Conservation (phyloP, 1,140 invertebrate genomes). For the Microvelia longipes region DNA sequence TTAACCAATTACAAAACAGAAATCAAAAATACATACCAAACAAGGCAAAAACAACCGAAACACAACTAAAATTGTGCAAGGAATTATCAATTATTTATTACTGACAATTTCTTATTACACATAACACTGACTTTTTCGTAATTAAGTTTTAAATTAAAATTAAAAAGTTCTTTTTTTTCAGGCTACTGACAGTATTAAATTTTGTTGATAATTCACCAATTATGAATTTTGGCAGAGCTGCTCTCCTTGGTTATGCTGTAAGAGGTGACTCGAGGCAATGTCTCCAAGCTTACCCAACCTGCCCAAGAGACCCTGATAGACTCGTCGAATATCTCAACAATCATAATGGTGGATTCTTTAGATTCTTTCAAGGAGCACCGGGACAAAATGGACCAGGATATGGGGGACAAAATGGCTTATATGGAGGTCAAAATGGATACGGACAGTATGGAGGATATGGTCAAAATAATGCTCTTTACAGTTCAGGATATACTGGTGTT, state of each 20-base stretch:
- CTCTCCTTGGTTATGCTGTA: slow-evolving; percentile 48
- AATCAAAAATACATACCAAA: too few species aligned
- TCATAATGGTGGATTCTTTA: slow-evolving; percentile 68
- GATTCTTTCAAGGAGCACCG: slow-evolving; percentile 42
- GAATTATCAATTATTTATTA: too few species aligned
- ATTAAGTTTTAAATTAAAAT: neutral
- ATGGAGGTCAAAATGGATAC: too few species aligned
- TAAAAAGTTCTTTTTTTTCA: slow-evolving; percentile 24
- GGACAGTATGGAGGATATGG: too few species aligned
- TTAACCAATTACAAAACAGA: too few species aligned
- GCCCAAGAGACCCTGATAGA: slow-evolving; percentile 51
- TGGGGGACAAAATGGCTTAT: too few species aligned
- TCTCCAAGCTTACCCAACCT: slow-evolving; percentile 47
- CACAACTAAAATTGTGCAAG: too few species aligned
- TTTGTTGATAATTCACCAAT: slow-evolving; percentile 39
- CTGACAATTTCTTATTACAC: neutral
- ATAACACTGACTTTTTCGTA: neutral
- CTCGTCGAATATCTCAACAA: slow-evolving; percentile 67
- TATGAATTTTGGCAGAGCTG: slow-evolving; percentile 51
- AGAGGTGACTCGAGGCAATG: slow-evolving; percentile 43
- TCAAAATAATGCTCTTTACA: too few species aligned
- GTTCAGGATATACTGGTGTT: too few species aligned
- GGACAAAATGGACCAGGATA: neutral
- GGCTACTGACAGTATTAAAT: slow-evolving; percentile 33
- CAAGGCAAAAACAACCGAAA: too few species aligned